Percentiles rank a stretch among this genome's conserved stretches.
Conservation (phyloP, 2,888 invertebrate species). For the Rhagonycha lutea region DNA sequence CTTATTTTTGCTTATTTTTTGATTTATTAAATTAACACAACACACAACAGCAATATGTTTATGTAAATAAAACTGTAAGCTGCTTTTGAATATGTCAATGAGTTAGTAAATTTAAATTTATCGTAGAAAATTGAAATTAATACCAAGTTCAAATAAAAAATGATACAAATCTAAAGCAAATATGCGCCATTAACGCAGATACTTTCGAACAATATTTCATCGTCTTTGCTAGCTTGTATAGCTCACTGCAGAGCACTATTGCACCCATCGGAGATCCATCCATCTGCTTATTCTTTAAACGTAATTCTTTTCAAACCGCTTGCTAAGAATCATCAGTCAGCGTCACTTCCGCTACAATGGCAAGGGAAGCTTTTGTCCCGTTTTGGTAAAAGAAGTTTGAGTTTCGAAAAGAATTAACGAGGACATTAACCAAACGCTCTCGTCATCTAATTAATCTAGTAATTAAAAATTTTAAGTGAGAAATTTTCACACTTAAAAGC, state of each 20-base stretch:
- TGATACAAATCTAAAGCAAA: constrained; percentile 40
- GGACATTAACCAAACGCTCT: constrained; percentile 45
- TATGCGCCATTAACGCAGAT: constrained; percentile 47
- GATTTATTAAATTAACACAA: too few species aligned
- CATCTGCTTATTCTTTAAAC: constrained; percentile 52
- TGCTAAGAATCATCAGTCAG: constrained; percentile 54
- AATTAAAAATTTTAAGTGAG: constrained; percentile 48
- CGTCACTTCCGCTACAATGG: constrained; percentile 56
- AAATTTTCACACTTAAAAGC: constrained; percentile 38
- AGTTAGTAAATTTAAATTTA: neutral
- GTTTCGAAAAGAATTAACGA: constrained; percentile 48
- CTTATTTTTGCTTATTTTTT: too few species aligned
- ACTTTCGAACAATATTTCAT: constrained; percentile 48
- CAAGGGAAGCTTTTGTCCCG: constrained; percentile 50
- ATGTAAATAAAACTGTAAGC: too few species aligned
- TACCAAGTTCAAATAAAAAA: constrained; percentile 26
- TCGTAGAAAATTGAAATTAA: constrained; percentile 2
- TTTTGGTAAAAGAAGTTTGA: constrained; percentile 39
- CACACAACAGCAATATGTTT: too few species aligned
- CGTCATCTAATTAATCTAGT: constrained; percentile 51
- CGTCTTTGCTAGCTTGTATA: constrained; percentile 43
- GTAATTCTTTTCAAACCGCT: constrained; percentile 52
- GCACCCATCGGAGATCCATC: constrained; percentile 50
- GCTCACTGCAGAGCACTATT: constrained; percentile 43
- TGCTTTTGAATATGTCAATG: too few species aligned